These are phyloP conservation scores for Chironomus riparius DNA, from an alignment of 2,888 invertebrate genomes.

Conservation along the genomic window DNA sequence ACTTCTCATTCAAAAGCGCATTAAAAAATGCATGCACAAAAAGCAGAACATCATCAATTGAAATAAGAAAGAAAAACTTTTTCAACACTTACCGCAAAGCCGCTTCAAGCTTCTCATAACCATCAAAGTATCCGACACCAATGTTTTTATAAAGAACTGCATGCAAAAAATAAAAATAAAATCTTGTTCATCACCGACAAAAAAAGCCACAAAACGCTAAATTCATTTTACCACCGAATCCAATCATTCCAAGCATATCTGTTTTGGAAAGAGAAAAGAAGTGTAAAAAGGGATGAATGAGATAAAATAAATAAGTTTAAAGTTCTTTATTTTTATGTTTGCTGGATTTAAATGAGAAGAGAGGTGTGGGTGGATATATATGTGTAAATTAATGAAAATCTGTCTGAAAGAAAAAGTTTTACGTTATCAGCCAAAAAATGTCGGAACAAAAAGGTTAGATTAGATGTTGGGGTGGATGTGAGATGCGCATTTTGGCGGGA, in stretches of 20 bases:
- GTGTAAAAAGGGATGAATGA: slow-evolving; percentile 30
- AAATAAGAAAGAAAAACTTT: neutral
- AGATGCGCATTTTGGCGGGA: no score
- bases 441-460: no score
- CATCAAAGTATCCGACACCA: slow-evolving; percentile 43
- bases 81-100: slow-evolving; percentile 42
- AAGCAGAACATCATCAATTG: neutral
- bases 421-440: no score
- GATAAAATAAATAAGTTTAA: slow-evolving; percentile 28
- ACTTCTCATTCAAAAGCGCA: no score
- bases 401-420: no score
- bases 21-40: no score
- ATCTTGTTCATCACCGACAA: neutral
- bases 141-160: slow-evolving; percentile 45
- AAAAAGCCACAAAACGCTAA: neutral
- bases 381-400: no score
- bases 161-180: neutral
- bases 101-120: slow-evolving; percentile 43
- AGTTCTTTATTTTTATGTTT: no score
- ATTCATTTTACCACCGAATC: slow-evolving; percentile 42
- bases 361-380: no score
- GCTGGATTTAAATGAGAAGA: no score
- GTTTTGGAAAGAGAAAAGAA: slow-evolving; percentile 36
- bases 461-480: no score
- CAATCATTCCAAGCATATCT: slow-evolving; percentile 54